Conservation (phyloP, 2,888 invertebrate species). For the Andrena flavipes region DNA sequence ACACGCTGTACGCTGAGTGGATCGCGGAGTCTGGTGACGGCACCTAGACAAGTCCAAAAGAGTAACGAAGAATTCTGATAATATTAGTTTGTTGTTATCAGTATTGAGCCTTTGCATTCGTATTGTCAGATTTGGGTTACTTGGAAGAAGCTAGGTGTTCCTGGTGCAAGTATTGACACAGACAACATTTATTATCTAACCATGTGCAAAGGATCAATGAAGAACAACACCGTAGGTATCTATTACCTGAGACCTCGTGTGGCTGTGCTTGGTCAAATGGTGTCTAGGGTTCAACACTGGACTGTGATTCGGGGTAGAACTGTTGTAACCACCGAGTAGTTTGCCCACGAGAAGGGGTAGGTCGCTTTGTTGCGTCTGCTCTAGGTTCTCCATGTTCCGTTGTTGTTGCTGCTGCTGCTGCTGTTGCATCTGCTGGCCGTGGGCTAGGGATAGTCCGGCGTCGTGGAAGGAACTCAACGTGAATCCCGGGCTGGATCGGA, state of each 20-base stretch:
- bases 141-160: too few relatives aligned
- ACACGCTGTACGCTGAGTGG: slow-evolving; percentile 94
- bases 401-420: slow-evolving; percentile 78
- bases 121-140: too few relatives aligned
- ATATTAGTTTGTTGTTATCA: too few relatives aligned
- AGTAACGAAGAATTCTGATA: background rate
- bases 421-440: slow-evolving; percentile 79
- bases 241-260: slow-evolving; percentile 82
- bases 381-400: slow-evolving; percentile 77
- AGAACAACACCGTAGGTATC: background rate
- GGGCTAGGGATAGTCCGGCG: slow-evolving; percentile 75
- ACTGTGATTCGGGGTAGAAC: slow-evolving; percentile 89
- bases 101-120: too few relatives aligned
- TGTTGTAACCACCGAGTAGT: slow-evolving; percentile 88
- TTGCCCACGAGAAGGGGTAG: slow-evolving; percentile 87
- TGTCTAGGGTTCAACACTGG: slow-evolving; percentile 86
- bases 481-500: slow-evolving; percentile 81
- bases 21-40: slow-evolving; percentile 96
- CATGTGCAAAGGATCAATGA: too few relatives aligned
- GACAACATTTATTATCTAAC: too few relatives aligned
- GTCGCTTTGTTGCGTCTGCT: slow-evolving; percentile 82
- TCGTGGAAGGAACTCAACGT: slow-evolving; percentile 78
- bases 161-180: too few relatives aligned
- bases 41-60: slow-evolving; percentile 64
- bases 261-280: slow-evolving; percentile 83